Conservation (phyloP, 1,140 invertebrate genomes). For the Brachionus rotundiformis region DNA sequence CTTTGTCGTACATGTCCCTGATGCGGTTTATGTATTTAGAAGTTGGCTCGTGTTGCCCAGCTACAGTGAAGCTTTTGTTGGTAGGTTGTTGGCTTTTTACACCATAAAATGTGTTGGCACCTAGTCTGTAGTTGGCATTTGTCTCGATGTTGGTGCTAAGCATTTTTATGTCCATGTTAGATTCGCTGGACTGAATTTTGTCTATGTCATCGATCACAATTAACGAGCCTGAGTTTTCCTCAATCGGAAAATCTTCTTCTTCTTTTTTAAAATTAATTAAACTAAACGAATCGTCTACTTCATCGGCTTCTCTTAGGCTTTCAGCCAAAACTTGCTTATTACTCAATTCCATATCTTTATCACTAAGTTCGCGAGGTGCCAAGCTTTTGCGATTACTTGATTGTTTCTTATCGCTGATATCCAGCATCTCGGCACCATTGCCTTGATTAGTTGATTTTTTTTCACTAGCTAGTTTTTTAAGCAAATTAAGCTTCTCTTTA, state of each 20-base stretch:
- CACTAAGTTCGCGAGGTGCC: neutral
- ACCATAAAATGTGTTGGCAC: neutral
- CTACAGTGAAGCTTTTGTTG: constrained; percentile 14
- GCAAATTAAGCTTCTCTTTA: constrained; percentile 49
- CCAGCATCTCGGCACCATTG: neutral
- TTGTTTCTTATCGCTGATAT: constrained; percentile 30
- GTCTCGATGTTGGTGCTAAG: neutral
- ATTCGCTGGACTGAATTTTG: constrained; percentile 13
- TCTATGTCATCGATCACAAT: constrained; percentile 30
- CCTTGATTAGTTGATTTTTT: constrained; percentile 33
- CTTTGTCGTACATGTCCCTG: constrained; percentile 23
- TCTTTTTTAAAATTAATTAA: constrained; percentile 7
- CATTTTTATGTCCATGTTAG: constrained; percentile 47
- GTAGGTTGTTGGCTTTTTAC: neutral
- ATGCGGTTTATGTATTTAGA: constrained; percentile 46
- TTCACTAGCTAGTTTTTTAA: constrained; percentile 51
- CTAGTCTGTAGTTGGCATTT: constrained; percentile 27
- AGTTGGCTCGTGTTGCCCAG: neutral
- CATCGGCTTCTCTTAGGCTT: neutral
- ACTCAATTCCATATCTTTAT: neutral
- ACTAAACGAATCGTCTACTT: neutral
- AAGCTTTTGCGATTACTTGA: neutral
- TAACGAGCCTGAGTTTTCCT: constrained; percentile 17
- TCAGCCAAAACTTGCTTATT: constrained; percentile 6
- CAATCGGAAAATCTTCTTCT: constrained; percentile 37